Conservation (phyloP, 2,888 invertebrate genomes). For the Geophilus truncorum region DNA sequence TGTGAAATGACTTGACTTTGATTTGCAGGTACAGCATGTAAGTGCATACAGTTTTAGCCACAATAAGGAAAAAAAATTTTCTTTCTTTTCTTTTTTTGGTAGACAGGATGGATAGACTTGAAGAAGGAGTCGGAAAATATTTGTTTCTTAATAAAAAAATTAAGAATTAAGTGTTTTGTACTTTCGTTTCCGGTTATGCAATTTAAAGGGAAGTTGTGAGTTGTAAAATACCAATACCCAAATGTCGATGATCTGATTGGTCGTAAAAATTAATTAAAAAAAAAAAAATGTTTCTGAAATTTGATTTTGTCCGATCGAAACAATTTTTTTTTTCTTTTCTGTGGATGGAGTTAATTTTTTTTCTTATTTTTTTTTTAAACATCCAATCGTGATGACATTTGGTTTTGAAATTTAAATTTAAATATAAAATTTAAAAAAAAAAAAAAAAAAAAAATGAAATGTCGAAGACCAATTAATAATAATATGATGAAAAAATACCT, state of each 20-base stretch:
- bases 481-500: conserved; percentile 7
- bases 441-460: neutral
- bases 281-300: neutral
- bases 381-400: neutral
- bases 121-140: conserved; percentile 17
- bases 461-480: conserved; percentile 8
- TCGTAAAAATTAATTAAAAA: neutral
- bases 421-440: too few species aligned
- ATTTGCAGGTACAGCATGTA: conserved; percentile 23
- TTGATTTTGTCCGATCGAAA: conserved; percentile 9
- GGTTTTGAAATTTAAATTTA: neutral
- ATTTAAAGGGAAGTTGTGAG: neutral
- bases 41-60: conserved; percentile 3
- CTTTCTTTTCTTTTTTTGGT: neutral
- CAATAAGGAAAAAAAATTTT: neutral
- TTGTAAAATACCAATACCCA: neutral
- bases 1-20: conserved; percentile 2
- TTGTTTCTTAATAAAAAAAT: neutral
- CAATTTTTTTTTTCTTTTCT: neutral
- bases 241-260: neutral
- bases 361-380: too few species aligned
- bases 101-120: conserved; percentile 9
- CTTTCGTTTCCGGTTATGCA: neutral
- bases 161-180: neutral
- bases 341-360: neutral